phyloP scores from a whole-genome alignment of 2,113 vertebrate species.

The Notothenia rossii region DNA sequence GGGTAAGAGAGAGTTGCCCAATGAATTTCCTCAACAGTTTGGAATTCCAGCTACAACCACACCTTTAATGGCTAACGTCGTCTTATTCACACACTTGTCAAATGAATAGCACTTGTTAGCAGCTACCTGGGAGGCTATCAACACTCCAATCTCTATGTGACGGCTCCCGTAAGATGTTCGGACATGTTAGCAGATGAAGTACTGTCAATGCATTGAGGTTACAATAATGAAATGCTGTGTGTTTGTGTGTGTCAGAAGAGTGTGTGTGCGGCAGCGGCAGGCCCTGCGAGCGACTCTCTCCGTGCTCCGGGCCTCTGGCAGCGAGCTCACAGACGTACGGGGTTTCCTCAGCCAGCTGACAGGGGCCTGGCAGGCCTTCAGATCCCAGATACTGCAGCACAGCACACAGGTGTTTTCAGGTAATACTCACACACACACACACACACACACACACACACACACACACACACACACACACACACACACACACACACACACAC shows the following conservation, averaged over 20 bases:
- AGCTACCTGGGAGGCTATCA: constrained; percentile 12
- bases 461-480: too few species aligned
- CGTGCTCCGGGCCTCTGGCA: constrained; percentile 77
- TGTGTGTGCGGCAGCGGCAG: constrained; percentile 74
- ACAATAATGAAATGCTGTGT: constrained; percentile 11
- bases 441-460: not conserved
- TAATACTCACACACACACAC: constrained; percentile 46
- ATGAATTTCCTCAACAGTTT: constrained; percentile 10
- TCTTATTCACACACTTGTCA: constrained; percentile 30
- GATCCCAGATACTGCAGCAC: constrained; percentile 54
- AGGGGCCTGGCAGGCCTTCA: constrained; percentile 77
- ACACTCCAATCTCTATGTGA: not conserved
- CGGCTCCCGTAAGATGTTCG: constrained; percentile 13
- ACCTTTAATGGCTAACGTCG: not conserved
- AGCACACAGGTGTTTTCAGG: constrained; percentile 65
- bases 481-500: not conserved
- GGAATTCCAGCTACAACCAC: not conserved
- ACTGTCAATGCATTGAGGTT: not conserved
- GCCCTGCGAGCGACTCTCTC: constrained; percentile 78
- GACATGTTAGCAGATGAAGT: constrained; percentile 4
- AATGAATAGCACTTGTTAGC: constrained; percentile 13
- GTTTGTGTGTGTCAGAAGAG: constrained; percentile 77
- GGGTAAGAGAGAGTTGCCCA: not conserved
- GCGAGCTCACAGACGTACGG: constrained; percentile 81
- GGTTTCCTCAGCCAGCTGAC: constrained; percentile 81